Evolutionary conservation across 2,797 vertebrate genomes (phyloP), one percentile per base, ranked within the genome.

Genomic region (Galaxias olidus): DNA sequence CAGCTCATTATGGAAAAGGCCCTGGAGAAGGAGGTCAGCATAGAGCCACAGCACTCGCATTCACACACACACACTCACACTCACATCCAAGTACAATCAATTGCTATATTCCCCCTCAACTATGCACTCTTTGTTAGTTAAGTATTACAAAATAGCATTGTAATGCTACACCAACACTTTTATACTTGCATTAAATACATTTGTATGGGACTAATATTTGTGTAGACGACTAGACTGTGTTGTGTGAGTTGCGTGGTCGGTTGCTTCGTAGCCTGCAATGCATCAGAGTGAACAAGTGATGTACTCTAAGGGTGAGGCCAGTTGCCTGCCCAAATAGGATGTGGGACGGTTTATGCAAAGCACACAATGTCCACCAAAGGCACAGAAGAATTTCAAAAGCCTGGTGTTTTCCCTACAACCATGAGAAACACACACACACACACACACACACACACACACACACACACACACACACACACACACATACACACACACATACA

Each of bases 1-100:
- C 69, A 89, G 68, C 85, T 94, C 72, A 94, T 94, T 50, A 91
- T 83, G 84, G 78, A 94, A 84, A 95, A 92, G 79, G 93, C 91
- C 0, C 47, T 86, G 17, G 83, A 94, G 70, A 94, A 88, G 78
- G 86, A 91, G 90, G 94, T 94, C 79, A 84, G 59, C 78, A 11
- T 10, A 14, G 19, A 57, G 4, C n/a, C 43, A 18, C 18, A 61
- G n/a, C n/a, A n/a, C n/a, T n/a, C 30, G 13, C 9, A 73, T n/a
- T 13, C 42, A 60, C 66, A 52, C 50, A 46, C 43, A 18, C 18
- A 61, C 48, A 61, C 50, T 53, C 62, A 30, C 54, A 52, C 43
- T 54, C 51, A 4, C 47, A 19, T 20, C n/a, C 18, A 14, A 42
- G 42, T 42, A 30, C 9, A 44, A 30, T 30, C 14, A 7, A 42